These are phyloP conservation scores for Lophochroa leadbeateri DNA, from an alignment of 2,113 vertebrate genomes.

Conservation along the genomic window DNA sequence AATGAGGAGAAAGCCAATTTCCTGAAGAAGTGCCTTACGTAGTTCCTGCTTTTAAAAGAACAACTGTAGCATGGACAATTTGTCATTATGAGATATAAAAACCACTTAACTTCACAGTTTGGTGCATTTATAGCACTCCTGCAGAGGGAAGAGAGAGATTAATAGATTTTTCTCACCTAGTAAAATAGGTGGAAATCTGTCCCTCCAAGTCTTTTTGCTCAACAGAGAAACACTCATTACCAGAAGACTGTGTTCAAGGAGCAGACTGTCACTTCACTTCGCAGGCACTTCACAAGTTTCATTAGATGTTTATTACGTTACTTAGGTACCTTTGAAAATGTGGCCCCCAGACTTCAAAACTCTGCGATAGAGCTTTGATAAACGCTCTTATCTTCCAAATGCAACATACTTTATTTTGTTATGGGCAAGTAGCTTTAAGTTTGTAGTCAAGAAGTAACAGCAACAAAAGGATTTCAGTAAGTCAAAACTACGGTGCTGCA, in stretches of 20 bases:
- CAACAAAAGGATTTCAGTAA: neutral
- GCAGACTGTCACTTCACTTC: neutral
- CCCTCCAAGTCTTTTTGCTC: neutral
- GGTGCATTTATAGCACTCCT: constrained; percentile 5
- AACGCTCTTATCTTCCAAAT: neutral
- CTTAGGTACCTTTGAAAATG: neutral
- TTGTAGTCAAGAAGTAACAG: neutral
- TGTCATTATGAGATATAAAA: constrained; percentile 17
- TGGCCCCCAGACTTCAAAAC: neutral
- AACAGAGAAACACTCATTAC: neutral
- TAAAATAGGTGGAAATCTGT: neutral
- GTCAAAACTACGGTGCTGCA: neutral
- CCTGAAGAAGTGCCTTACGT: neutral
- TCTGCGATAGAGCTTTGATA: neutral
- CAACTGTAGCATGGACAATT: neutral
- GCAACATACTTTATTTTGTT: neutral
- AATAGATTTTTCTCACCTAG: neutral
- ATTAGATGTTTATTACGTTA: neutral
- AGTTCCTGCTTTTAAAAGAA: constrained; percentile 41
- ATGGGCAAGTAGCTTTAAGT: neutral
- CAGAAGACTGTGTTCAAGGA: neutral
- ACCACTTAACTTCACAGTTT: neutral
- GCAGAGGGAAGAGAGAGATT: neutral
- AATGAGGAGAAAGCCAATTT: constrained; percentile 43
- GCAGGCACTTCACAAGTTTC: neutral